Base-by-base conservation (phyloP, 2,113 vertebrate genomes). In the Tonatia bakeri region DNA sequence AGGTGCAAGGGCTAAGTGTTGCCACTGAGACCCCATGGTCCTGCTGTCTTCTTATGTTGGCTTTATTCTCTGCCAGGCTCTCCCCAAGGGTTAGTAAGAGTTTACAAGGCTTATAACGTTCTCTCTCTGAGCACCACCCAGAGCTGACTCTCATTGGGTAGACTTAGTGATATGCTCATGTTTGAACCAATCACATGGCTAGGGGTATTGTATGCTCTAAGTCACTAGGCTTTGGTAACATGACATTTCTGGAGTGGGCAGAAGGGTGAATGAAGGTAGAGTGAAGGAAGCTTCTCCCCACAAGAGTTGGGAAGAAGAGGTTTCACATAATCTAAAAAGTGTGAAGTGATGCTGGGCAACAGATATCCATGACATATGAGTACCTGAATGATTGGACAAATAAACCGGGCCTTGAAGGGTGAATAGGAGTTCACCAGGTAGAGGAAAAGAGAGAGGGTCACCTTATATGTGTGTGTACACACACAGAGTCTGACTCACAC, bases 341-440 rank as follows among this genome's bases (percentile, higher is more conserved):
- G 15, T 5, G 1, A 20, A 31, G 70, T 47, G 50, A 76, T 79
- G 17, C 43, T 50, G 17, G 76, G 77, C 43, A 82, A 87, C 33
- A 88, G 52, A 81, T 28, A 31, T 7, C 31, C 52, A 16, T 56
- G 56, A 83, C 36, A 50, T 50, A 69, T 26, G 47, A 94, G 47
- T 83, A 56, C 38, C 26, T n/a, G 36, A 93, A 24, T 65, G 50
- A 81, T 0, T 83, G 28, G 22, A 56, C 50, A 82, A 43, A 75
- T 50, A 20, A 85, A 64, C 33, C 76, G 86, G 91, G 82, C n/a
- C 38, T 89, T 91, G 91, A 65, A 94, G 88, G 64, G 54, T 94
- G 79, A 82, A 72, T 94, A 97, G 87, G 85, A 96, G 88, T 95
- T 91, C 72, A 36, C 86, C 67, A 76, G 87, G 79, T 20, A 73